Conservation (phyloP, 2,888 invertebrate genomes). For the Apamea sordens region DNA sequence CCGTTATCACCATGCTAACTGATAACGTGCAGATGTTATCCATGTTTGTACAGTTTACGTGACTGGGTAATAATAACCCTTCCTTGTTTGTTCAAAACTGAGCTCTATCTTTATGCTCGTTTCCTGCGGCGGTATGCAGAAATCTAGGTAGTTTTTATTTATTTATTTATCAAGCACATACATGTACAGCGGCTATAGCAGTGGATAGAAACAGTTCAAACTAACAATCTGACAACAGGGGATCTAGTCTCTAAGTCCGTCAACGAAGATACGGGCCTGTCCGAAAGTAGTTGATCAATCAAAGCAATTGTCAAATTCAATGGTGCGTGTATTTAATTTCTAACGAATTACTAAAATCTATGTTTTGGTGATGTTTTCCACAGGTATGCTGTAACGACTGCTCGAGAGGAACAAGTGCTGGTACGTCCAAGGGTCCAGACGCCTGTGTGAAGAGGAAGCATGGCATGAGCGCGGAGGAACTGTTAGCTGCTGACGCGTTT, state of each 20-base stretch:
- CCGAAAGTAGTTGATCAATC: no score
- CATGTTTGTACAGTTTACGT: slow-evolving; percentile 48
- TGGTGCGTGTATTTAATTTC: not conserved
- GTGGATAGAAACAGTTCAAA: no score
- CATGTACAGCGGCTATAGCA: no score
- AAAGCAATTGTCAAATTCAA: no score
- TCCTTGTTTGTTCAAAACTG: slow-evolving; percentile 46
- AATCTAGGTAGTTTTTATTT: not conserved
- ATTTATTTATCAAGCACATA: no score
- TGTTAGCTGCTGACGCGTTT: slow-evolving; percentile 80
- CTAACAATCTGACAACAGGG: no score
- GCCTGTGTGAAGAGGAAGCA: slow-evolving; percentile 69
- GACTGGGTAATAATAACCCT: slow-evolving; percentile 30
- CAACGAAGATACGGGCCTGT: no score
- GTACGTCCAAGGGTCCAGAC: slow-evolving; percentile 64
- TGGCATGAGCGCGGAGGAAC: slow-evolving; percentile 76
- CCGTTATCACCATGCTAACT: slow-evolving; percentile 71
- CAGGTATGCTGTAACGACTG: slow-evolving; percentile 85
- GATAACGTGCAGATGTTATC: slow-evolving; percentile 60
- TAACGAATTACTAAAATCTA: not conserved
- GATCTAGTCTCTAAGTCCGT: no score
- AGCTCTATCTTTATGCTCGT: slow-evolving; percentile 21
- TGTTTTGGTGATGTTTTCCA: not conserved
- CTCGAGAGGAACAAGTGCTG: slow-evolving; percentile 70
- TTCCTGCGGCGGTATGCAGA: slow-evolving; percentile 38